Conservation (phyloP, 2,113 vertebrate species). For the Agapornis roseicollis region DNA sequence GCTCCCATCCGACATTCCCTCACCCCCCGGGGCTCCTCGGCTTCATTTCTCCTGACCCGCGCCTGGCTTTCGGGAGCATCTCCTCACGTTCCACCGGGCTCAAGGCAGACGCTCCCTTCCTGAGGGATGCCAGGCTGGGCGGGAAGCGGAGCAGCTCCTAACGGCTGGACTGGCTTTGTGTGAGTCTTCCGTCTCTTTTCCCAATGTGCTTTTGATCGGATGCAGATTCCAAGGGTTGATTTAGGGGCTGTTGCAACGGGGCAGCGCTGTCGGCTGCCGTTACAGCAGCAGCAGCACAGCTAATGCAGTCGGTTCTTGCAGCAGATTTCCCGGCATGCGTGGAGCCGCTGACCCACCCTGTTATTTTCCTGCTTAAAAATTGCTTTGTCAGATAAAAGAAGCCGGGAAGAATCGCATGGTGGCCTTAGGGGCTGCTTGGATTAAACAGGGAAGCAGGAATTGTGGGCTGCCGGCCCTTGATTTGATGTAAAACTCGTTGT, state of each 20-base stretch:
- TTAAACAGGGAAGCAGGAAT: not conserved
- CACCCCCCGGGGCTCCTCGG: not conserved
- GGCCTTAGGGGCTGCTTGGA: not conserved
- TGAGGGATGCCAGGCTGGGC: not conserved
- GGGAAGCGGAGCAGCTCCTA: not conserved
- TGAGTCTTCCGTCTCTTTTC: not conserved
- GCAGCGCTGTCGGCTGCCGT: not conserved
- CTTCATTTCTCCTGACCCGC: not conserved
- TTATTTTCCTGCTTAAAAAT: not conserved
- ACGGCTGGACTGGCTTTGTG: not conserved
- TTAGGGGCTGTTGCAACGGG: fast-evolving
- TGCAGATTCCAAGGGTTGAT: not conserved
- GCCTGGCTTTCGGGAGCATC: not conserved
- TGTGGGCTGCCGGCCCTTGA: not conserved
- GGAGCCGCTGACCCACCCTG: not conserved
- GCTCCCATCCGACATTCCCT: not conserved
- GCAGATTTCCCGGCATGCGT: slow-evolving; percentile 54
- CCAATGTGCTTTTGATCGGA: fast-evolving
- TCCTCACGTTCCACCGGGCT: fast-evolving
- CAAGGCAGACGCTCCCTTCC: not conserved
- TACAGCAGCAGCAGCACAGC: not conserved
- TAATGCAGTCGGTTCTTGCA: not conserved
- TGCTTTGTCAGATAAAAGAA: slow-evolving; percentile 6
- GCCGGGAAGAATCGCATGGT: not conserved
- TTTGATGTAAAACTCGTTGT: not conserved